Percentiles rank a stretch among this genome's conserved stretches.
These are phyloP conservation scores for Magallana nippona DNA, from an alignment of 2,888 invertebrate species.

Conservation along the genomic window DNA sequence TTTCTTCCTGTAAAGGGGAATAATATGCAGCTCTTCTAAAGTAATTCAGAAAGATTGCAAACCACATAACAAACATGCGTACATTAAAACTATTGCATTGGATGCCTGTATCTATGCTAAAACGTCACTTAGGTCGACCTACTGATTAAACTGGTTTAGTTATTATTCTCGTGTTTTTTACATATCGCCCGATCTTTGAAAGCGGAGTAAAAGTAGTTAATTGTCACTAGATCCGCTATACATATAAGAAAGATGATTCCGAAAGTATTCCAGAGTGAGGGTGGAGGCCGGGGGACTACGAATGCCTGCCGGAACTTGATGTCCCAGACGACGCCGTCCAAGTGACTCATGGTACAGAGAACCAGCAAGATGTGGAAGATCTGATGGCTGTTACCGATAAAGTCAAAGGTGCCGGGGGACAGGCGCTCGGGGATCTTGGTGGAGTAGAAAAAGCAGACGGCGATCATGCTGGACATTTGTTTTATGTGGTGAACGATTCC, in stretches of 20 bases:
- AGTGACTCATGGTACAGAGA: conserved; percentile 25
- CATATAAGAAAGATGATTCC: conserved; percentile 26
- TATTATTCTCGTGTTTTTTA: too few species aligned
- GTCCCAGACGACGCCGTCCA: conserved; percentile 35
- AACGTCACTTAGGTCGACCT: too few species aligned
- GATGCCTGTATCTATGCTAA: too few species aligned
- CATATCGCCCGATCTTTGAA: not conserved
- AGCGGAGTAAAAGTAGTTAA: not conserved
- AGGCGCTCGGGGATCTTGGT: conserved; percentile 30
- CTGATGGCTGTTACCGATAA: conserved; percentile 41
- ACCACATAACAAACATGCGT: too few species aligned
- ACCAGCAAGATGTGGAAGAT: conserved; percentile 37
- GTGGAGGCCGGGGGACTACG: not conserved
- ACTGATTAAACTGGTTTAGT: too few species aligned
- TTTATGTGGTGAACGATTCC: conserved; percentile 13
- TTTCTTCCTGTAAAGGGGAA: too few species aligned
- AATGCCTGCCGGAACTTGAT: conserved; percentile 22
- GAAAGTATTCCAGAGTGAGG: conserved; percentile 25
- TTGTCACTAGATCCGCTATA: not conserved
- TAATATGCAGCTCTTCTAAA: too few species aligned
- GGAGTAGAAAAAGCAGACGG: conserved; percentile 33
- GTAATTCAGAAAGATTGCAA: too few species aligned
- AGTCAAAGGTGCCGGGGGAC: conserved; percentile 38
- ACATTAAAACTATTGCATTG: too few species aligned
- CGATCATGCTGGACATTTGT: conserved; percentile 14